Evolutionary conservation across 2,888 invertebrate genomes (phyloP), one percentile per base, ranked within the genome.

Genomic region (Lacanobia wlatinum): DNA sequence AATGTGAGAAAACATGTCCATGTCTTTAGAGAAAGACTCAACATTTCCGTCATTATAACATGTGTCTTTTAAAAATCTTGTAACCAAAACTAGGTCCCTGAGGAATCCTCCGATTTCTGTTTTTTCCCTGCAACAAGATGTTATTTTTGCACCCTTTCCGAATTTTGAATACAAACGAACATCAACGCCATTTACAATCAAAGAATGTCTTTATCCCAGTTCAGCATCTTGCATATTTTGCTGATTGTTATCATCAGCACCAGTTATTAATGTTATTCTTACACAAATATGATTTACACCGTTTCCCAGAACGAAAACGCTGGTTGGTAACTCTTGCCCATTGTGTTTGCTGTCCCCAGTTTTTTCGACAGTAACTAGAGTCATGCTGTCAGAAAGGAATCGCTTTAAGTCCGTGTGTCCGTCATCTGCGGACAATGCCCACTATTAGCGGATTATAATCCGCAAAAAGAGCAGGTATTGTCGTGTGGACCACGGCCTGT

Each of bases 381-480:
- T 34, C 34, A 34, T 34, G 34, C 34, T 34, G 34, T 34, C n/a
- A n/a, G n/a, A n/a, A n/a, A n/a, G n/a, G n/a, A n/a, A n/a, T n/a
- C n/a, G n/a, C n/a, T n/a, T n/a, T n/a, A n/a, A n/a, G 34, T 34
- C 34, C 34, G 6, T 34, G 34, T 34, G 34, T 34, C 34, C 34
- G 6, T 34, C 95, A 94, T 92, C 91, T 92, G 92, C 74, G 93
- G 93, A 95, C 95, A 95, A 95, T 95, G 95, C 95, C 95, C 94
- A 34, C 34, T 34, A 34, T 34, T 34, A 34, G 34, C 34, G 34
- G 34, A 34, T 34, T 34, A 34, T 34, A 91, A 94, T 92, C 89
- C 88, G 92, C 95, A 94, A 95, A 95, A 95, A 94, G 92, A 93
- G 95, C 95, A 95, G 95, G 95, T 95, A 94, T 91, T 82, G 87